Conservation (phyloP, 2,888 invertebrate species). For the Polydrusus tereticollis region DNA sequence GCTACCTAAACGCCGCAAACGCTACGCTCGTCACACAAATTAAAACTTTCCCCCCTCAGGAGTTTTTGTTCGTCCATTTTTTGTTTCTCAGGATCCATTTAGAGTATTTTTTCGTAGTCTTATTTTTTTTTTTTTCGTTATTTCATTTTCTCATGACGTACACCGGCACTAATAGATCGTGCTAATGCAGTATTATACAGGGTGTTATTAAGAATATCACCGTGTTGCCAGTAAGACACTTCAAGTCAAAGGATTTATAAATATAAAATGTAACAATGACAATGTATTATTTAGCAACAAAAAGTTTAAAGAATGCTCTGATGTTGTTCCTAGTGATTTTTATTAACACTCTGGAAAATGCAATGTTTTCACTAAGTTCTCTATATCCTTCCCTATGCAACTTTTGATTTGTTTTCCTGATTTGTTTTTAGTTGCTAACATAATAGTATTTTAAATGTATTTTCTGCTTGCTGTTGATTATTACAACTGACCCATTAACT, state of each 20-base stretch:
- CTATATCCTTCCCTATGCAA: conserved; percentile 35
- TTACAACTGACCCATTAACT: neutral
- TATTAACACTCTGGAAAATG: conserved; percentile 22
- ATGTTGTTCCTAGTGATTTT: too few relatives aligned
- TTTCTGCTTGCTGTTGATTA: conserved; percentile 5
- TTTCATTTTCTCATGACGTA: conserved; percentile 20
- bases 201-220: neutral
- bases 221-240: too few relatives aligned
- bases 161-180: conserved; percentile 50
- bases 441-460: conserved; percentile 25
- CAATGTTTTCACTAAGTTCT: conserved; percentile 18
- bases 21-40: conserved; percentile 42
- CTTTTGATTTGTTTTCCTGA: conserved; percentile 37
- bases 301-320: too few relatives aligned
- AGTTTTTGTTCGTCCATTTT: conserved; percentile 29
- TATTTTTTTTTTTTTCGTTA: conserved; percentile 23
- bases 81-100: conserved; percentile 27
- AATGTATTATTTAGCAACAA: too few relatives aligned
- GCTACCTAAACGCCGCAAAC: conserved; percentile 34
- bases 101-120: conserved; percentile 12
- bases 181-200: conserved; percentile 32
- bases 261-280: too few relatives aligned
- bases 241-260: too few relatives aligned
- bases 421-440: conserved; percentile 48
- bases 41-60: conserved; percentile 13